phyloP scores from a whole-genome alignment of 1,140 invertebrate species.

The Drosophila sulfurigaster region DNA sequence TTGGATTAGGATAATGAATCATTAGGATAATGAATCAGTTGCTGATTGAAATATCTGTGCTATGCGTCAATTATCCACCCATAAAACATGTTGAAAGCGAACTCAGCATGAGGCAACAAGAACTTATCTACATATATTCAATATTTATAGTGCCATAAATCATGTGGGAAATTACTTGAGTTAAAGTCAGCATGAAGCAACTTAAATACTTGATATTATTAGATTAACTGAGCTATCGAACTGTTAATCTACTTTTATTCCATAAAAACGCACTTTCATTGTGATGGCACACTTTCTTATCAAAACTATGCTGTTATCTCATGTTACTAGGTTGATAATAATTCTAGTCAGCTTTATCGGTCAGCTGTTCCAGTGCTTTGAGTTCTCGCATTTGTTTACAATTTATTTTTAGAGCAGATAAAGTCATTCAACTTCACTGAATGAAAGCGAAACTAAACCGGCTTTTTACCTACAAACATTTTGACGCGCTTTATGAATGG shows the following conservation, averaged over 20 bases:
- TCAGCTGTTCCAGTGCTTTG: conserved; percentile 1
- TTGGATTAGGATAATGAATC: neutral
- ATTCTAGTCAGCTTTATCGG: neutral
- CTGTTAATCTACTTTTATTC: neutral
- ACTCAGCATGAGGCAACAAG: conserved; percentile 10
- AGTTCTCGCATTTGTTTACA: conserved; percentile 7
- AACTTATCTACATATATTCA: conserved; percentile 9
- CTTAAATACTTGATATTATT: neutral
- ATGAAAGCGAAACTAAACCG: conserved; percentile 42
- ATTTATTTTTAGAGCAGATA: conserved; percentile 11
- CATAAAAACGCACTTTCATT: no score
- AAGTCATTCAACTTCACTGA: conserved; percentile 43
- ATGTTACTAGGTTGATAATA: no score
- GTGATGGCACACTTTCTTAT: neutral
- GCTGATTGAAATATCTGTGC: neutral
- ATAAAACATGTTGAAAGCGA: neutral
- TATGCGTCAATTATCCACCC: neutral
- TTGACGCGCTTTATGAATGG: conserved; percentile 19
- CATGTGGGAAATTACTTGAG: neutral
- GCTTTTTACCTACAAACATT: neutral
- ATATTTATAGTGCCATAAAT: neutral
- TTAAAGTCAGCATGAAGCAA: neutral
- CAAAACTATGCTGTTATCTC: neutral
- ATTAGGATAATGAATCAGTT: neutral
- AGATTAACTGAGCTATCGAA: neutral